phyloP scores from a whole-genome alignment of 1,140 invertebrate genomes.

The Dolichoris vasculosae region DNA sequence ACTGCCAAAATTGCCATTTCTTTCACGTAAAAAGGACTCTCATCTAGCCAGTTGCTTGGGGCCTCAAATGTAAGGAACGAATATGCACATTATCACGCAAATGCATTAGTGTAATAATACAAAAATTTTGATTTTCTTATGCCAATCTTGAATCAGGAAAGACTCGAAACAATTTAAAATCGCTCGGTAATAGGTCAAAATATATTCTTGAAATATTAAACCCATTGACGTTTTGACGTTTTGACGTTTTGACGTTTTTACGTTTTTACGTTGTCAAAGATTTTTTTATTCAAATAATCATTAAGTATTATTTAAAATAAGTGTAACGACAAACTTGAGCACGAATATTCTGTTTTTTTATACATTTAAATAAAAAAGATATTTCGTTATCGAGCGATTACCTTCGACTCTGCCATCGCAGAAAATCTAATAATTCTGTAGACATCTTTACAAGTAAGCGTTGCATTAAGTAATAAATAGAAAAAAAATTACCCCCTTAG shows the following conservation, averaged over 20 bases:
- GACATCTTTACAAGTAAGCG: neutral
- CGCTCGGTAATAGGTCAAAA: constrained; percentile 11
- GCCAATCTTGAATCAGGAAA: neutral
- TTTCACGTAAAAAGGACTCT: constrained; percentile 50
- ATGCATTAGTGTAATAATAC: constrained; percentile 20
- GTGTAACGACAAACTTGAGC: neutral
- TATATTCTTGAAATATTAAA: neutral
- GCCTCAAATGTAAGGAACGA: constrained; percentile 68
- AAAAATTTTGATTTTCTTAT: neutral
- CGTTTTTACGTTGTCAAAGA: neutral
- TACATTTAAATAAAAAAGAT: neutral
- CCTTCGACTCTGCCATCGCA: neutral
- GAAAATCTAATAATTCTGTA: constrained; percentile 1
- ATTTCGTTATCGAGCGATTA: constrained; percentile 5
- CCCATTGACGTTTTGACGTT: too few species aligned
- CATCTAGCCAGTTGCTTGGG: constrained; percentile 73
- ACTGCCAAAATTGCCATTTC: constrained; percentile 45
- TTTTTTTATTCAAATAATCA: neutral
- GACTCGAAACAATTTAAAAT: neutral
- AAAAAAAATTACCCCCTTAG: neutral
- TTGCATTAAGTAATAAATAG: neutral
- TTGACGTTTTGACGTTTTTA: too few species aligned
- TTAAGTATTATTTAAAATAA: neutral
- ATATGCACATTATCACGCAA: constrained; percentile 59
- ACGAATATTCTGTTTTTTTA: neutral